Evolutionary conservation across 2,888 invertebrate species (phyloP).

Genomic region (Drosophila borealis): DNA sequence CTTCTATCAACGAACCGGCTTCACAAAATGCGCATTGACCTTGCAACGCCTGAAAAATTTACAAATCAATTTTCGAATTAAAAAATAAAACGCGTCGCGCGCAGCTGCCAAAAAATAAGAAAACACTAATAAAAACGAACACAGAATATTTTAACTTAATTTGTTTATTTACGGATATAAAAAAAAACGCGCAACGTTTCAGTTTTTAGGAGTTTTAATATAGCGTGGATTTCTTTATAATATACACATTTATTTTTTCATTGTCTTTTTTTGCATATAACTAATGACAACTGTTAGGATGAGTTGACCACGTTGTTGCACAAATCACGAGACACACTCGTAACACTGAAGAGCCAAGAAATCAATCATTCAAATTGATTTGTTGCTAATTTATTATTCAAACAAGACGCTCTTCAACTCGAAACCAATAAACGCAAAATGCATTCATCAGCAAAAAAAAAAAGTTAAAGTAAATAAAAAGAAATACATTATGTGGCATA

Average conservation of each 20-base stretch:
- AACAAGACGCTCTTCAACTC: slow-evolving; percentile 50
- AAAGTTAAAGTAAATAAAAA: slow-evolving; percentile 39
- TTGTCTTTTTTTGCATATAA: slow-evolving; percentile 60
- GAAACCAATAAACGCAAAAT: slow-evolving; percentile 54
- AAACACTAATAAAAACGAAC: slow-evolving; percentile 60
- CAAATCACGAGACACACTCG: slow-evolving; percentile 60
- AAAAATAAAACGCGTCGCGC: slow-evolving; percentile 34
- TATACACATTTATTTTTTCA: not conserved
- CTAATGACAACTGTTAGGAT: slow-evolving; percentile 65
- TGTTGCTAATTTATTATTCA: slow-evolving; percentile 77
- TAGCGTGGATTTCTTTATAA: slow-evolving; percentile 15
- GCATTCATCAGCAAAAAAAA: slow-evolving; percentile 50
- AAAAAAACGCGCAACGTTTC: slow-evolving; percentile 23
- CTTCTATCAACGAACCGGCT: slow-evolving; percentile 51
- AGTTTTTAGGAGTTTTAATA: slow-evolving; percentile 23
- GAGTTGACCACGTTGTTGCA: slow-evolving; percentile 55
- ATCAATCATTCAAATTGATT: slow-evolving; percentile 78
- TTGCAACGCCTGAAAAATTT: slow-evolving; percentile 58
- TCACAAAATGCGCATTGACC: slow-evolving; percentile 60
- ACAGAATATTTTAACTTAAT: slow-evolving; percentile 76
- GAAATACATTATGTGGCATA: slow-evolving; percentile 13
- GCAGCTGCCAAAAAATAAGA: slow-evolving; percentile 54
- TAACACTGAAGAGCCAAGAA: slow-evolving; percentile 63
- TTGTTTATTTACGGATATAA: slow-evolving; percentile 54
- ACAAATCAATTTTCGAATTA: slow-evolving; percentile 47